Evolutionary conservation across 2,888 invertebrate species (phyloP), one percentile per base, ranked within the genome.

Genomic region (Ceratothoa steindachneri): DNA sequence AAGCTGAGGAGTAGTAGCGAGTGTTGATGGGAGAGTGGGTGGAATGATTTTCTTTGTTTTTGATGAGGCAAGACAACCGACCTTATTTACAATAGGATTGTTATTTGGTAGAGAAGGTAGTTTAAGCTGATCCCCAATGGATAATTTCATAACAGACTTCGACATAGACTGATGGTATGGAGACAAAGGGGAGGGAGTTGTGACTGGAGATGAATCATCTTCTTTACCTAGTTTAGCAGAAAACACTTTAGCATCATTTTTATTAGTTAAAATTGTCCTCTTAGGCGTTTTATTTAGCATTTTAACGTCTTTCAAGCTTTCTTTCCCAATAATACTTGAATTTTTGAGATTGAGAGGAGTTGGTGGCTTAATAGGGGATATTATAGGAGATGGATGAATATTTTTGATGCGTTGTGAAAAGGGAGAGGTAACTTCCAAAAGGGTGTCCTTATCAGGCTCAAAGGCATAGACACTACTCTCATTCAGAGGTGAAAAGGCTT

Each of bases 391-490:
- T n/a, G 71, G 65, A 27, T 77, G 77, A 51, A 77, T 77, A 51
- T 76, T 79, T 29, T 74, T 79, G 28, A 79, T 76, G 64, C 79
- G 69, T 27, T 79, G 75, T 2, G 76, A 76, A 52, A 79, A 79
- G 29, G 76, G 76, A 15, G 74, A 74, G 4, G 71, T 67, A 64
- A 76, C 76, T 66, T 76, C 76, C 15, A 72, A 41, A 31, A 69
- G 69, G 5, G 72, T 30, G 24, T 79, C 79, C 52, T 67, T 53
- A 22, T 79, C 79, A 22, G 76, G 79, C 55, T 76, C 76, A 71
- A 79, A 79, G 7, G 79, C 79, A 65, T 79, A 79, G 9, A 79
- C 79, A 65, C 79, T 79, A 51, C 79, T 79, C 30, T 79, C 79
- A 53, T 79, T 75, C 7, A 79, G 53, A 29, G 74, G 75, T 30